Base-by-base conservation (phyloP, 2,888 invertebrate genomes). In the Mythimna impura region DNA sequence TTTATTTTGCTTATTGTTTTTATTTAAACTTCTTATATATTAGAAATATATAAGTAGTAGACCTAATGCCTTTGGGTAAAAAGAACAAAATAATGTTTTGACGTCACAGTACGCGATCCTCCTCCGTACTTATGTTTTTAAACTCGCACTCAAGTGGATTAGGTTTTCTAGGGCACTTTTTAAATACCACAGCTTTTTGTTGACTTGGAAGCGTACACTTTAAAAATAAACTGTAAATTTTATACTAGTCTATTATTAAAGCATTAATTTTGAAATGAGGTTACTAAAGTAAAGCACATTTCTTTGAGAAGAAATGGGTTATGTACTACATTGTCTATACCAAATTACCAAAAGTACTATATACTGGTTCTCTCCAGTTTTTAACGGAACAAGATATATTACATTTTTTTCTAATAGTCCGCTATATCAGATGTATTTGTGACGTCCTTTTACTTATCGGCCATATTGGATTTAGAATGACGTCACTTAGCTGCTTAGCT, bases 131-230 rank as follows among this genome's bases (percentile, higher is more conserved):
- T 30, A 60, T 81, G 52, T 81, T 73, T 72, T 36, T 63, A 65
- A n/a, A 20, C 66, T n/a, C 64, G 73, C 78, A 83, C 80, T 85
- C 71, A 75, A 77, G 64, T 66, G 68, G 78, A 83, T 85, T 83
- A 81, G 36, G 55, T 78, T 81, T 76, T 75, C 68, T 77, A 71
- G 84, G 62, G 52, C 81, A 78, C 72, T 70, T 79, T 77, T 73
- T 76, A 82, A 77, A 78, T 67, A 69, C 77, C 57, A 66, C 66
- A 73, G 64, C 30, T 66, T 80, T 81, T 73, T 76, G 73, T 73
- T 71, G 67, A 63, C 63, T 68, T 52, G 12, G 10, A 50, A 61
- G 55, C 55, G 63, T 71, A 40, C 22, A 50, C 14, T 17, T 20
- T 54, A 54, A 50, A 76, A 60, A 78, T 63, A 76, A 36, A 76